Base-by-base conservation (phyloP, 2,113 vertebrate genomes). In the Salvelinus namaycush region DNA sequence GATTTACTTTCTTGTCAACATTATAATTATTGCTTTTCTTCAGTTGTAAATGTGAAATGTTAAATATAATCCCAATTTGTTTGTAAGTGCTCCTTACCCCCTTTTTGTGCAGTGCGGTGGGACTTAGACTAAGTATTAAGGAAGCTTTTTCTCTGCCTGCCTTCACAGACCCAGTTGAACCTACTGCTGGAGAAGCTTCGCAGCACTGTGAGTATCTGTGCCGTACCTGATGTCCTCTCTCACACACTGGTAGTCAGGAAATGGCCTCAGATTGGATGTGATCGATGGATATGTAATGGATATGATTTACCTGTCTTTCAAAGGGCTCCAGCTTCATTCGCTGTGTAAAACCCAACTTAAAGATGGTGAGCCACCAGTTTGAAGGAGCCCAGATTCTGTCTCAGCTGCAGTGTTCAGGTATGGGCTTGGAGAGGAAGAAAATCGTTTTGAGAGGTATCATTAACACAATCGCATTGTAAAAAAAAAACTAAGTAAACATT, bases 241-340 rank as follows among this genome's bases (percentile, higher is more conserved):
- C 13, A 26, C 24, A 26, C 26, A 3, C 14, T 34, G 5, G 13
- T 26, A 31, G 26, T 68, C 31, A 34, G 29, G 18, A 18, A 68
- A 27, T 31, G 59, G 26, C n/a, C 34, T 68, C 31, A 57, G 69
- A n/a, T 13, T 34, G 22, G 48, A 14, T n/a, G 14, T 14, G 24
- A 16, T 12, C 9, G 2, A 11, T 13, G 26, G 26, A 66, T 26
- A n/a, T 27, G 22, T 57, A 57, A 44, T 13, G 14, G 48, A 62
- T 16, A n/a, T 70, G 65, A 51, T 31, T 57, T 34, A 20, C 29
- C 22, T 87, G 81, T 81, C 83, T 83, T 87, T 79, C 60, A 49
- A 75, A 99, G 97, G 98, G 98, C 34, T 97, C 98, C 2, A 99
- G 97, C 87, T 99, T 99, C 86, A 97, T 99, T 89, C 97, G 98